Evolutionary conservation across 2,113 vertebrate genomes (phyloP).

Genomic region (Gallinago paraguaiae): DNA sequence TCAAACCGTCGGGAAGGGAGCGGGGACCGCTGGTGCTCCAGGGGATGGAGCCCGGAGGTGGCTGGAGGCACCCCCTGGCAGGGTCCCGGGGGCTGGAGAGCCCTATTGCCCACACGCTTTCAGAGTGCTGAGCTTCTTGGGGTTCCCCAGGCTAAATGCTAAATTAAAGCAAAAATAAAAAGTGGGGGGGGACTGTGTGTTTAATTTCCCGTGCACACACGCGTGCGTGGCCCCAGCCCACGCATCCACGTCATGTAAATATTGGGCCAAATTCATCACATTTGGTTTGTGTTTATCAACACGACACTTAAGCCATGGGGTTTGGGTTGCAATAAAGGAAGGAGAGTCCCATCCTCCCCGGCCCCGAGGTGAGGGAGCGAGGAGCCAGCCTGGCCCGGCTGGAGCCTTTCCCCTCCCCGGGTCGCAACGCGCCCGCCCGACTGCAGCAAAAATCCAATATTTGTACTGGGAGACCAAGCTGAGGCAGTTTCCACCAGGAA

Average conservation of each 20-base stretch:
- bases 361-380: neutral
- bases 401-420: neutral
- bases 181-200: neutral
- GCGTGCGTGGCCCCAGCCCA: neutral
- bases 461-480: neutral
- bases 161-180: neutral
- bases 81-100: neutral
- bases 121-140: neutral
- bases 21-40: neutral
- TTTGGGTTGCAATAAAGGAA: neutral
- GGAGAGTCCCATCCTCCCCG: neutral
- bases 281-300: constrained; percentile 19
- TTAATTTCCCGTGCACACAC: accelerated
- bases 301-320: neutral
- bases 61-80: neutral
- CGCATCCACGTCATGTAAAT: neutral
- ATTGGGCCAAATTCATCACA: constrained; percentile 23
- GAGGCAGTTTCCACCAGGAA: constrained; percentile 2
- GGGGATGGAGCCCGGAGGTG: neutral
- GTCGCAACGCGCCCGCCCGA: neutral
- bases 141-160: neutral
- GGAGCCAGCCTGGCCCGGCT: neutral
- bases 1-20: neutral
- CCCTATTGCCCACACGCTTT: neutral
- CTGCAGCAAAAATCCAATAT: neutral